These are phyloP conservation scores for Epicauta chinensis DNA, from an alignment of 1,140 invertebrate genomes.

Conservation along the genomic window DNA sequence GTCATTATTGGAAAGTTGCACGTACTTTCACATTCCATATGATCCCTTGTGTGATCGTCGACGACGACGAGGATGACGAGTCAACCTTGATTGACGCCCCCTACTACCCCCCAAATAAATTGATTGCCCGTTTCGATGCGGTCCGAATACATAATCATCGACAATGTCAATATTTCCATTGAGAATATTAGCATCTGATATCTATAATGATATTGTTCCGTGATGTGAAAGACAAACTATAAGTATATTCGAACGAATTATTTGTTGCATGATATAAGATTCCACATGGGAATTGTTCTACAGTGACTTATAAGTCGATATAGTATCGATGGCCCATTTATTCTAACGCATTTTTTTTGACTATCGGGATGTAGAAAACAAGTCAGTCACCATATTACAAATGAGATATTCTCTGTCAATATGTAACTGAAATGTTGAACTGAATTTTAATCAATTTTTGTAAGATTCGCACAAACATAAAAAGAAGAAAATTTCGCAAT, in stretches of 20 bases:
- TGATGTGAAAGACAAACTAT: constrained; percentile 20
- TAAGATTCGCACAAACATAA: neutral
- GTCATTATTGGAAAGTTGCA: neutral
- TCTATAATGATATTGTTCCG: constrained; percentile 26
- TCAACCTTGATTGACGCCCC: constrained; percentile 19
- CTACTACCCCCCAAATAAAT: too few relatives aligned
- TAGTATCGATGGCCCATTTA: constrained; percentile 20
- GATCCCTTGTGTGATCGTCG: too few relatives aligned
- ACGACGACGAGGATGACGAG: constrained; percentile 4
- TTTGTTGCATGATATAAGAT: constrained; percentile 11
- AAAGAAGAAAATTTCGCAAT: constrained; percentile 2
- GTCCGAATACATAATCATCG: constrained; percentile 19
- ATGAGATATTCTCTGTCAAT: constrained; percentile 18
- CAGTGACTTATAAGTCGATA: constrained; percentile 21
- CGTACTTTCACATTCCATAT: constrained; percentile 13
- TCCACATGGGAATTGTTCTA: neutral
- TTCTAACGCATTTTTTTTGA: constrained; percentile 17
- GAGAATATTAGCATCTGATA: constrained; percentile 29
- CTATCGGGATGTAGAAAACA: neutral
- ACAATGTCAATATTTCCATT: constrained; percentile 21
- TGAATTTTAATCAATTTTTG: constrained; percentile 18
- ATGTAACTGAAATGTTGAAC: constrained; percentile 19
- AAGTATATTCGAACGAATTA: neutral
- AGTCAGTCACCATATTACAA: neutral
- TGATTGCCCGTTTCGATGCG: constrained; percentile 19